Evolutionary conservation across 2,888 invertebrate genomes (phyloP).

Genomic region (Nematopogon swammerdamellus): DNA sequence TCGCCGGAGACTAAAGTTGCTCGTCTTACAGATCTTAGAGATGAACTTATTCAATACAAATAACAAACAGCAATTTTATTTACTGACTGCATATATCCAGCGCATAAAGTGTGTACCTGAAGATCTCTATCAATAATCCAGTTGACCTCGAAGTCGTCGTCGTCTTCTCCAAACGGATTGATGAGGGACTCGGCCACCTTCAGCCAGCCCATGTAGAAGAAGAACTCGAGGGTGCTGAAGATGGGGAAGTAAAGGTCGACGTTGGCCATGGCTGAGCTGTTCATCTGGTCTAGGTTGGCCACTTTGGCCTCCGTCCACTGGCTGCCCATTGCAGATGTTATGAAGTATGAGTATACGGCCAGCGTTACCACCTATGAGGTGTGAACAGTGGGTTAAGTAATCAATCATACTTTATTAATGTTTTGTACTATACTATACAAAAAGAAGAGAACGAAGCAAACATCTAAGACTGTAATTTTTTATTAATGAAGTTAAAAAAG

Average conservation of each 20-base stretch:
- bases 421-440: too few relatives aligned
- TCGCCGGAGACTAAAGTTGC: too few relatives aligned
- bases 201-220: conserved; percentile 87
- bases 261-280: conserved; percentile 44
- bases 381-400: too few relatives aligned
- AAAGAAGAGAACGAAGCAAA: too few relatives aligned
- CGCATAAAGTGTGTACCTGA: conserved; percentile 54
- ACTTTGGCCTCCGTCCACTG: conserved; percentile 74
- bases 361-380: conserved; percentile 89
- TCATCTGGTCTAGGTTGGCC: conserved; percentile 20
- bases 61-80: too few relatives aligned
- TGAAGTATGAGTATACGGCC: conserved; percentile 89
- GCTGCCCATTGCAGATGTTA: conserved; percentile 83
- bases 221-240: conserved; percentile 85
- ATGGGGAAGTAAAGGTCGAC: conserved; percentile 88
- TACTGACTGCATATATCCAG: too few relatives aligned
- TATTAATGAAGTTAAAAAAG: too few relatives aligned
- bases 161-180: conserved; percentile 90
- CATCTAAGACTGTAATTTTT: too few relatives aligned
- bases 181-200: conserved; percentile 90
- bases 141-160: conserved; percentile 89
- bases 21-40: too few relatives aligned
- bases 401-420: too few relatives aligned
- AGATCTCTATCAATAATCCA: conserved; percentile 91
- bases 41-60: too few relatives aligned